Percentiles rank a stretch among this genome's conserved stretches.
Conservation (phyloP, 2,797 vertebrate genomes). For the Chaunax sp. region DNA sequence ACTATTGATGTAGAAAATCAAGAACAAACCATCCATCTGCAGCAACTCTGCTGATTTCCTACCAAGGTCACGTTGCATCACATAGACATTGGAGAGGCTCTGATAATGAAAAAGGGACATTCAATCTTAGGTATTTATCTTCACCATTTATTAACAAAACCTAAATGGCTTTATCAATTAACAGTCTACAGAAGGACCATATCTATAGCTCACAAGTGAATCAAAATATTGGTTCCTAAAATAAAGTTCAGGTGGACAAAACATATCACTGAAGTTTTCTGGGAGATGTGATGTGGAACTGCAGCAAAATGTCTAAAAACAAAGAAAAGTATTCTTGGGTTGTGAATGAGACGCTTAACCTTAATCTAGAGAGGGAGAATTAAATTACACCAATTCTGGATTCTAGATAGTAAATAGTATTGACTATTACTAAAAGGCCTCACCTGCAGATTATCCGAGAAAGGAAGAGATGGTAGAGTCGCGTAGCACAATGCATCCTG, state of each 20-base stretch:
- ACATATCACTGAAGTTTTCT: background rate
- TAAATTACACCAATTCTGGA: background rate
- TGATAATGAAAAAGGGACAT: constrained; percentile 16
- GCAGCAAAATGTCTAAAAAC: too few species aligned
- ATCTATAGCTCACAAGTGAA: too few species aligned
- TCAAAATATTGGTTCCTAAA: background rate
- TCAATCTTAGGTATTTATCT: background rate
- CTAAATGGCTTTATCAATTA: background rate
- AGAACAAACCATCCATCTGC: constrained; percentile 64
- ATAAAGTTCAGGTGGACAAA: background rate
- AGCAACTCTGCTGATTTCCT: constrained; percentile 28
- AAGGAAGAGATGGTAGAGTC: background rate
- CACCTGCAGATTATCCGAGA: constrained; percentile 29
- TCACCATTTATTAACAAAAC: background rate
- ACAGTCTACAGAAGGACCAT: too few species aligned
- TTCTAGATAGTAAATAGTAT: too few species aligned
- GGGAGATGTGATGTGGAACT: too few species aligned
- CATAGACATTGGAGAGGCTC: constrained; percentile 25
- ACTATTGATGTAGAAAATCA: background rate
- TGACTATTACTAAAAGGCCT: background rate
- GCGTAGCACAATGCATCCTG: constrained; percentile 24
- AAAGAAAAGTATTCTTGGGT: too few species aligned
- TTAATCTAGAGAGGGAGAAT: too few species aligned
- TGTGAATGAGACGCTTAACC: too few species aligned
- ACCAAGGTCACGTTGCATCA: constrained; percentile 29